Percentiles rank a stretch among this genome's conserved stretches.
These are phyloP conservation scores for Cairina moschata DNA, from an alignment of 2,113 vertebrate species.

Conservation along the genomic window DNA sequence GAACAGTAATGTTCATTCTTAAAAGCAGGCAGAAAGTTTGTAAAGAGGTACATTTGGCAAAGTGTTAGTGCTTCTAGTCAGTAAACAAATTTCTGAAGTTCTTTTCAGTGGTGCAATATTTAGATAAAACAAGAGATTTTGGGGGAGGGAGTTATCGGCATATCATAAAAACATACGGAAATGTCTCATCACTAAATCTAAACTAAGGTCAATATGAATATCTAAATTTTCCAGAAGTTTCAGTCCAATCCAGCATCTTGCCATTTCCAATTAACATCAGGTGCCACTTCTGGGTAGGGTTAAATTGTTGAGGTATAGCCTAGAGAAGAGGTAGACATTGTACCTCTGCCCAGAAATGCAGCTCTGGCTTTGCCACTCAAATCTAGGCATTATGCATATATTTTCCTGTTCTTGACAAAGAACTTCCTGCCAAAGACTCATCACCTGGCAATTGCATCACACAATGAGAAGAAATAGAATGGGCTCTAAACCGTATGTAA, in stretches of 20 bases:
- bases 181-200: background rate
- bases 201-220: background rate
- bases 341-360: background rate
- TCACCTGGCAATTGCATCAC: background rate
- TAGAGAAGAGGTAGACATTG: background rate
- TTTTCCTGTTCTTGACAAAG: background rate
- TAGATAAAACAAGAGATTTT: background rate
- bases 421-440: background rate
- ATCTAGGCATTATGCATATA: background rate
- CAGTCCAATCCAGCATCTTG: background rate
- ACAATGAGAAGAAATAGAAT: background rate
- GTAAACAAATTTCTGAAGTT: background rate
- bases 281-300: background rate
- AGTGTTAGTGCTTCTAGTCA: background rate
- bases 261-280: background rate
- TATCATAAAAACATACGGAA: background rate
- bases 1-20: background rate
- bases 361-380: background rate
- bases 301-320: background rate
- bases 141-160: accelerated
- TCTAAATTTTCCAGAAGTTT: background rate
- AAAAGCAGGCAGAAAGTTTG: background rate
- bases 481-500: background rate
- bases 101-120: background rate
- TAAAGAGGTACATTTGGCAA: background rate